Evolutionary conservation across 2,888 invertebrate species (phyloP).

Genomic region (Neuroscelio doddi): DNA sequence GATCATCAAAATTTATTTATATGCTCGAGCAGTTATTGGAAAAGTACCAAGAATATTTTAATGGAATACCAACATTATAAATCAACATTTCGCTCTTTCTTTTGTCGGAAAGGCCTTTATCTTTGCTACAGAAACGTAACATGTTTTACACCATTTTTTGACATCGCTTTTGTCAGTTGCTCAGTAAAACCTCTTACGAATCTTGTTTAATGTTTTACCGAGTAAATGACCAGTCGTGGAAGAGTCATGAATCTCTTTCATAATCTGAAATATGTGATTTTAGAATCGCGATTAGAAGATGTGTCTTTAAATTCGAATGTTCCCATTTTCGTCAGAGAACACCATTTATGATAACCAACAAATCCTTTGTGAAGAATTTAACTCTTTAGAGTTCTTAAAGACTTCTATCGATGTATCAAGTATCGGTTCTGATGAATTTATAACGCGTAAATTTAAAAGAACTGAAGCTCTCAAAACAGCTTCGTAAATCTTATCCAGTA

Average conservation of each 20-base stretch:
- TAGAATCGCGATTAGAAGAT: constrained; percentile 22
- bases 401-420: no score
- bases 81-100: constrained; percentile 15
- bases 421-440: no score
- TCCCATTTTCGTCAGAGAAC: constrained; percentile 35
- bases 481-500: no score
- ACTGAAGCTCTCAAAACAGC: no score
- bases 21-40: constrained; percentile 5
- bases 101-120: constrained; percentile 21
- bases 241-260: constrained; percentile 46
- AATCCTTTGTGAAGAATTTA: no score
- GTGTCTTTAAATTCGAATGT: constrained; percentile 16
- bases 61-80: constrained; percentile 14
- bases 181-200: constrained; percentile 52
- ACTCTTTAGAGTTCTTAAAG: no score
- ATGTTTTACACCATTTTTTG: constrained; percentile 19
- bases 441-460: no score
- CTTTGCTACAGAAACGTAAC: constrained; percentile 13
- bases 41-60: constrained; percentile 12
- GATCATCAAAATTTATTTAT: constrained; percentile 10
- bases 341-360: constrained; percentile 27
- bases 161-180: constrained; percentile 6
- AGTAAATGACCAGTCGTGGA: constrained; percentile 53
- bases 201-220: constrained; percentile 49
- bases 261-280: constrained; percentile 25